Percentiles rank a stretch among this genome's conserved stretches.
phyloP scores from a whole-genome alignment of 2,888 invertebrate species.

The Hedya salicella region DNA sequence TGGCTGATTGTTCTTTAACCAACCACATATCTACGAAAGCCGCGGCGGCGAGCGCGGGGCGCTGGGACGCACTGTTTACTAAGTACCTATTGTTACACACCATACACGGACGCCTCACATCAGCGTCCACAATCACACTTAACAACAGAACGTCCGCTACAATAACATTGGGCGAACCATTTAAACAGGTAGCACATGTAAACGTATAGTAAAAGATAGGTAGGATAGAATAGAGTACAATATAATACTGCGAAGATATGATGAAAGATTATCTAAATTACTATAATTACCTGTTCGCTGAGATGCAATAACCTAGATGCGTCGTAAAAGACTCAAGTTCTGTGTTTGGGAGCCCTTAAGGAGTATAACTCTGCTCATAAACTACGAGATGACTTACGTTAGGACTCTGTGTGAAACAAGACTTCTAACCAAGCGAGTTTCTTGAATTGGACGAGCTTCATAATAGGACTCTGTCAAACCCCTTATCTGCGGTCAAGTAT shows the following conservation, averaged over 20 bases:
- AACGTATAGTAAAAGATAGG: slow-evolving; percentile 23
- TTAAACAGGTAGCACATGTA: slow-evolving; percentile 32
- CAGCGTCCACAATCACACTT: slow-evolving; percentile 32
- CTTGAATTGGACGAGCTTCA: no score
- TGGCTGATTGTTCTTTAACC: no score
- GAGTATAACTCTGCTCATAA: no score
- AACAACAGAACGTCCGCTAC: slow-evolving; percentile 27
- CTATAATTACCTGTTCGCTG: slow-evolving; percentile 5
- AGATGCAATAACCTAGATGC: neutral
- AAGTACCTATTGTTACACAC: slow-evolving; percentile 39
- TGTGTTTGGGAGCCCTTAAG: no score
- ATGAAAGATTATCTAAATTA: slow-evolving; percentile 27
- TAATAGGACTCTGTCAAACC: no score
- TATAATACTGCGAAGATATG: slow-evolving; percentile 39
- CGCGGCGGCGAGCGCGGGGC: slow-evolving; percentile 11
- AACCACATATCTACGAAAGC: neutral
- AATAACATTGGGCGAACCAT: slow-evolving; percentile 28
- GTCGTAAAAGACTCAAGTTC: no score
- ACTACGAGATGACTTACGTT: no score
- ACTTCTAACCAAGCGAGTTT: no score
- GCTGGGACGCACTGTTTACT: slow-evolving; percentile 37
- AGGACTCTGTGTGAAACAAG: no score
- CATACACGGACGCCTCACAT: slow-evolving; percentile 21
- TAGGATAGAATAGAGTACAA: slow-evolving; percentile 28
- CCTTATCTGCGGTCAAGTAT: no score